A percentile compares a stretch with the other conserved stretches of the same genome.
Conservation (phyloP, 1,140 invertebrate species). For the Drosophila novamexicana region DNA sequence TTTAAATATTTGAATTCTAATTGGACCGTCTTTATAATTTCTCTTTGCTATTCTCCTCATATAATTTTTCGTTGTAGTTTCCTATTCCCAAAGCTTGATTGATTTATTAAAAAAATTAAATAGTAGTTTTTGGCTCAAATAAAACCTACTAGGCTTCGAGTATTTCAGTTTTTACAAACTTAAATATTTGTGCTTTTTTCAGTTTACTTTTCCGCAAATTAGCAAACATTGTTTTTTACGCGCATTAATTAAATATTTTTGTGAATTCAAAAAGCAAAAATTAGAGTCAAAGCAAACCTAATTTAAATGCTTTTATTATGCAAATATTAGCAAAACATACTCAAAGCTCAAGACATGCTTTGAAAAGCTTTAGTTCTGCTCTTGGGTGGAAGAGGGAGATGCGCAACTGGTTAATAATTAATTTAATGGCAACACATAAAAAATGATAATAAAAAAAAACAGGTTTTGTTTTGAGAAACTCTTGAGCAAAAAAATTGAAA, state of each 20-base stretch:
- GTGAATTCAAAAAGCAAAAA: not conserved
- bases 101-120: too few species aligned
- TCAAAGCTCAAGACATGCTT: not conserved
- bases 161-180: not conserved
- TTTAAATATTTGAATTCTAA: too few species aligned
- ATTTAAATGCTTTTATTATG: not conserved
- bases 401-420: slow-evolving; percentile 22
- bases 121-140: too few species aligned
- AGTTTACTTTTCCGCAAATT: not conserved
- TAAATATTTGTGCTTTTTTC: not conserved
- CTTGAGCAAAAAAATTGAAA: slow-evolving; percentile 42
- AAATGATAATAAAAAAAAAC: slow-evolving; percentile 26
- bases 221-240: not conserved
- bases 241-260: not conserved
- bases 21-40: too few species aligned
- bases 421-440: slow-evolving; percentile 37
- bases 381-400: not conserved
- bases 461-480: slow-evolving; percentile 9
- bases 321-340: not conserved
- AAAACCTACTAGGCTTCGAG: too few species aligned
- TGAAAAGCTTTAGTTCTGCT: not conserved
- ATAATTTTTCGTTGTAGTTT: too few species aligned
- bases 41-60: too few species aligned
- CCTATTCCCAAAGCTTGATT: too few species aligned
- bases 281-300: not conserved